Base-by-base conservation (phyloP, 2,797 vertebrate species). In the Gobio occitaniae region DNA sequence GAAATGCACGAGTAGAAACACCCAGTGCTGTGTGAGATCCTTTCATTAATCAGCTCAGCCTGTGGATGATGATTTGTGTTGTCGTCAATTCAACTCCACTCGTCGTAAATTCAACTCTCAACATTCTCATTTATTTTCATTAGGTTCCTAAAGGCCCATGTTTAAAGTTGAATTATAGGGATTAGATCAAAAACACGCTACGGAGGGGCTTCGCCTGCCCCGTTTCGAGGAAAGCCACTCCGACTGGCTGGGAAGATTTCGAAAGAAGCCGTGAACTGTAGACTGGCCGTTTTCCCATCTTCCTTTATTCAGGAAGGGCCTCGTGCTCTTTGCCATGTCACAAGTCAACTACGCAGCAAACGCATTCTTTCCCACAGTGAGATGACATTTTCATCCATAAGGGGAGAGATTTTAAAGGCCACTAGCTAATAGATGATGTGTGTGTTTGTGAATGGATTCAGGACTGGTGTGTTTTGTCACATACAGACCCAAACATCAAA, bases 291-390 rank as follows among this genome's bases (percentile, higher is more conserved):
- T 78, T 85, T 87, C 84, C 84, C 83, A 72, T 89, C 83, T 89
- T 21, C 16, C 15, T 44, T 21, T 41, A 36, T 32, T 54, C 69
- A 69, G 48, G 59, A 86, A 83, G 63, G 75, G 70, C 82, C 78
- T 80, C 2, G 6, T 66, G 76, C 84, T 88, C 82, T 83, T 88
- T 68, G 47, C 82, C 86, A 80, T 80, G 76, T 81, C 79, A 87
- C 76, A 54, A 87, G 82, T 77, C 71, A 38, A 52, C 76, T 84
- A 69, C 12, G 12, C 48, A n/a, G 54, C 25, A 50, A 36, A 50
- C 19, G 15, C 82, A 87, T 90, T 86, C 80, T 89, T 90, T 89
- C 86, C 84, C 87, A 90, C 87, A 88, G 50, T 38, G 15, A 48
- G 59, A 80, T 80, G 44, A 86, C 50, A 56, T 72, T 83, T 72